Base-by-base conservation (phyloP, 2,797 vertebrate genomes). In the Ciconia nigra region DNA sequence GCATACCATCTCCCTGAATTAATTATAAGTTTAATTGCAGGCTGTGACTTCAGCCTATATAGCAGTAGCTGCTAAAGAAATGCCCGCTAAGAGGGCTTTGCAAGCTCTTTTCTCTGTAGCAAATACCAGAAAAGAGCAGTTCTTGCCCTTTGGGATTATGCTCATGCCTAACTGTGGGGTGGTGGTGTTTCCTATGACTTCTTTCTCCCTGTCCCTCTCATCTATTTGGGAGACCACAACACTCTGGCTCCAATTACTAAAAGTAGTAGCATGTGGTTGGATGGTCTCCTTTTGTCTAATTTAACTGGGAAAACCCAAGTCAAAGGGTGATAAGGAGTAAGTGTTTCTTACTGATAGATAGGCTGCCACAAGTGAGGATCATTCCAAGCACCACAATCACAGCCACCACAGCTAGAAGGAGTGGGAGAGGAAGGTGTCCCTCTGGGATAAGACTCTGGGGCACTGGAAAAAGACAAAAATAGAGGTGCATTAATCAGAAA, bases 271-370 rank as follows among this genome's bases (percentile, higher is more conserved):
- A 51, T 10, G 2, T 54, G n/a, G 14, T 19, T 52, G 29, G 16
- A 16, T n/a, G 13, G 9, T 63, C 29, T 70, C 33, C 47, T 85
- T 93, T 86, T 59, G 26, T 59, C n/a, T n/a, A 55, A 81, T 61
- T 52, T 74, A 82, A 33, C 59, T 59, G 42, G 25, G 26, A 90
- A 93, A 90, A 70, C 26, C 14, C 22, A 76, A 77, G 54, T 62
- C 17, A 65, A 83, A 61, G n/a, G 24, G 16, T 49, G 22, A 42
- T 83, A 67, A 81, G 24, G 51, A 69, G 12, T 31, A 58, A 52
- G 8, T 46, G 95, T 98, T 97, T 98, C 98, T 98, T 99, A 99
- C 99, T 98, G 96, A 99, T 98, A 93, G 98, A 98, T 39, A 99
- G 96, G 97, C 98, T 98, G 74, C 98, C 97, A 77, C 99, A 99